Percentiles rank a stretch among this genome's conserved stretches.
Conservation (phyloP, 2,113 vertebrate genomes). For the Triplophysa dalaica region DNA sequence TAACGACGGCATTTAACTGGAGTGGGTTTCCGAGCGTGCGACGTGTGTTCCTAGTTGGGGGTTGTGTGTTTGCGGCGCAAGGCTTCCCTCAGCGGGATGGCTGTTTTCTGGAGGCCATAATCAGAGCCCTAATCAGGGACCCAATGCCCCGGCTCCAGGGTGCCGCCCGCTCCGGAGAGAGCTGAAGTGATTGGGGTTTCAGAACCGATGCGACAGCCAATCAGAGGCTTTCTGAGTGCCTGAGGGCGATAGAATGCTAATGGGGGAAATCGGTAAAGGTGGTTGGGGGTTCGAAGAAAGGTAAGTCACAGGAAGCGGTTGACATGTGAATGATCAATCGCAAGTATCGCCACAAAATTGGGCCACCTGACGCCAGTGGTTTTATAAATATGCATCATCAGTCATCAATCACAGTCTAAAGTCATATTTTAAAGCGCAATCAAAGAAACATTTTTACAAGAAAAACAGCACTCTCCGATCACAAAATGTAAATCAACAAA, state of each 20-base stretch:
- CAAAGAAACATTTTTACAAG: too few species aligned
- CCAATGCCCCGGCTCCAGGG: conserved; percentile 28
- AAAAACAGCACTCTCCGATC: too few species aligned
- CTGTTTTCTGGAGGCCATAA: conserved; percentile 35
- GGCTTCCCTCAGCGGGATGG: conserved; percentile 28
- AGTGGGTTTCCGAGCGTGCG: conserved; percentile 2
- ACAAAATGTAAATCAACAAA: too few species aligned
- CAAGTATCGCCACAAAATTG: not conserved
- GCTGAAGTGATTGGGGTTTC: conserved; percentile 52
- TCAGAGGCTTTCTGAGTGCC: conserved; percentile 32
- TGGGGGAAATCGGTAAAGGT: not conserved
- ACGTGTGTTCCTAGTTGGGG: not conserved
- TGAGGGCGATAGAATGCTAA: conserved; percentile 11
- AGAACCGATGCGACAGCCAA: conserved; percentile 6
- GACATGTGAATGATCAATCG: conserved; percentile 2
- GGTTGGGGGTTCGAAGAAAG: not conserved
- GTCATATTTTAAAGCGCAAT: too few species aligned
- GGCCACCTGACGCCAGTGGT: conserved; percentile 3
- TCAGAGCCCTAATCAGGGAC: conserved; percentile 43
- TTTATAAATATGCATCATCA: too few species aligned
- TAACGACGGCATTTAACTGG: conserved; percentile 29
- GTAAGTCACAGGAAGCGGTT: not conserved
- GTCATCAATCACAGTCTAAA: too few species aligned
- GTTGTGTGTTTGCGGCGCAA: conserved; percentile 4
- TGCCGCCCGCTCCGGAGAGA: conserved; percentile 22